Percentiles rank a stretch among this genome's conserved stretches.
Evolutionary conservation across 1,140 invertebrate genomes (phyloP).

Genomic region (Pteromalus puparum): DNA sequence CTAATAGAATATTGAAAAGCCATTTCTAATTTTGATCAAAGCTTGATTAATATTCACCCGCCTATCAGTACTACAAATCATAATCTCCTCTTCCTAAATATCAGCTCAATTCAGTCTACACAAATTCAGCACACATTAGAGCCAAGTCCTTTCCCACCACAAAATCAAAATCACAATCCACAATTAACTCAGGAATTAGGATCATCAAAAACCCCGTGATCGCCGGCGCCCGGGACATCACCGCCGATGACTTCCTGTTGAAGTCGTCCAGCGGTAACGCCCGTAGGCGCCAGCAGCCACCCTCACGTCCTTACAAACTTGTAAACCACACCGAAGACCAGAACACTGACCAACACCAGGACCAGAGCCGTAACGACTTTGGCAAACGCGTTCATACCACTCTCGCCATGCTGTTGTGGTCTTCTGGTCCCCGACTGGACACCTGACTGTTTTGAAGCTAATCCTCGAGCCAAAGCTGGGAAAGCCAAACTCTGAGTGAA

Average conservation of each 20-base stretch:
- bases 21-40: too few relatives aligned
- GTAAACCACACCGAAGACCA: constrained; percentile 85
- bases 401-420: constrained; percentile 78
- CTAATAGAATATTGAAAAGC: too few relatives aligned
- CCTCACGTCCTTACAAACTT: constrained; percentile 87
- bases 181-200: neutral
- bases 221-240: constrained; percentile 51
- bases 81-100: too few relatives aligned
- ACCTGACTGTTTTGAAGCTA: constrained; percentile 78
- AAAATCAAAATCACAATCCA: too few relatives aligned
- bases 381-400: constrained; percentile 82
- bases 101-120: too few relatives aligned
- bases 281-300: constrained; percentile 80
- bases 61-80: too few relatives aligned
- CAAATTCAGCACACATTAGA: too few relatives aligned
- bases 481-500: constrained; percentile 86
- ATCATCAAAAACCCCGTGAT: constrained; percentile 43
- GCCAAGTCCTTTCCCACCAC: too few relatives aligned
- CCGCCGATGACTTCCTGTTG: constrained; percentile 32
- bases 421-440: constrained; percentile 66
- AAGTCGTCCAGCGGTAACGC: constrained; percentile 56
- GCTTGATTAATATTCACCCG: too few relatives aligned
- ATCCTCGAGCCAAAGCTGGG: constrained; percentile 82
- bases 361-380: constrained; percentile 84
- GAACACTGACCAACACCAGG: constrained; percentile 82